These are phyloP conservation scores for Hyphantria cunea DNA, from an alignment of 1,140 invertebrate genomes.

Conservation along the genomic window DNA sequence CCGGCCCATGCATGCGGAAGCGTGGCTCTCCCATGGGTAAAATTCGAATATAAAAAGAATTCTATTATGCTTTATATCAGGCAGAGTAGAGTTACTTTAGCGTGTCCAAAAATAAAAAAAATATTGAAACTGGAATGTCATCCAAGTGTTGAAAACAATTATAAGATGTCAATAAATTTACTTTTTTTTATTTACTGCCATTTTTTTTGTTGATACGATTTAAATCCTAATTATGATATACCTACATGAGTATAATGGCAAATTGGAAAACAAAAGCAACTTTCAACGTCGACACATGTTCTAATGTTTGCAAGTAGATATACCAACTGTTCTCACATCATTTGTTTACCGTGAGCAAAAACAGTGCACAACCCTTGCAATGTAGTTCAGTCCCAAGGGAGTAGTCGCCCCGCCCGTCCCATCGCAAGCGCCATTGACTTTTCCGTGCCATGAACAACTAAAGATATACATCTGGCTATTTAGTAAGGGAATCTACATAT, in stretches of 20 bases:
- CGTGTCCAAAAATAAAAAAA: too few relatives aligned
- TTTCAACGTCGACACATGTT: constrained; percentile 1
- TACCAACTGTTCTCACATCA: not conserved
- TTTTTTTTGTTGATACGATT: too few relatives aligned
- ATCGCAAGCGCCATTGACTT: constrained; percentile 56
- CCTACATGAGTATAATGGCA: not conserved
- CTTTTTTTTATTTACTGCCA: too few relatives aligned
- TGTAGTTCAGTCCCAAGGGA: constrained; percentile 28
- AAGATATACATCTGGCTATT: constrained; percentile 2
- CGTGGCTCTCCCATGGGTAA: too few relatives aligned
- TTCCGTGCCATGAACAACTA: constrained; percentile 6
- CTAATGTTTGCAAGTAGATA: not conserved
- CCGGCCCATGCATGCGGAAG: too few relatives aligned
- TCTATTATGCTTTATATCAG: too few relatives aligned
- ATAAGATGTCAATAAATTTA: too few relatives aligned
- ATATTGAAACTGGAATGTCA: too few relatives aligned
- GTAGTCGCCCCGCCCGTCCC: constrained; percentile 38
- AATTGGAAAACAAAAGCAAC: not conserved
- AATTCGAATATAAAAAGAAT: too few relatives aligned
- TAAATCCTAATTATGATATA: too few relatives aligned
- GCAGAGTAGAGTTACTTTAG: too few relatives aligned
- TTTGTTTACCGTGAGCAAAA: constrained; percentile 9
- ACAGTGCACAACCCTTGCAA: constrained; percentile 17
- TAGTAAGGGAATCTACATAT: constrained; percentile 3
- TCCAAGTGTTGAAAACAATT: too few relatives aligned